phyloP scores from a whole-genome alignment of 2,113 vertebrate genomes.

The Maccullochella peelii region DNA sequence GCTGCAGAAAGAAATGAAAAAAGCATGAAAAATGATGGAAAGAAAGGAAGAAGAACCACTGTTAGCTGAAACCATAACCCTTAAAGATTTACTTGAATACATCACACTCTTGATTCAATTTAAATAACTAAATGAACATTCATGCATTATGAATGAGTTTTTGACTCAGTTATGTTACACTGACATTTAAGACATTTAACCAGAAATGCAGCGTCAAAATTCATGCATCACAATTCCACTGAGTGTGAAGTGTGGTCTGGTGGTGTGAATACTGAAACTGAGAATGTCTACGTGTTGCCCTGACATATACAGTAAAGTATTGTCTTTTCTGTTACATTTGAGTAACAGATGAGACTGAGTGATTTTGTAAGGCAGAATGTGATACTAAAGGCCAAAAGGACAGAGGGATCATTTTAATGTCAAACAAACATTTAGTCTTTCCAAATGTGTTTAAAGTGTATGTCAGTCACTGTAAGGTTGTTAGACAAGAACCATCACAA shows the following conservation, averaged over 20 bases:
- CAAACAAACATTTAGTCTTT: conserved; percentile 33
- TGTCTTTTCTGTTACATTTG: background rate
- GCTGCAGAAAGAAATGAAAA: conserved; percentile 50
- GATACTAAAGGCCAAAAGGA: background rate
- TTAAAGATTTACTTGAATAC: background rate
- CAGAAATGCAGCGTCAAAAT: background rate
- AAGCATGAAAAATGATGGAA: conserved; percentile 9
- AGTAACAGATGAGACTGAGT: background rate
- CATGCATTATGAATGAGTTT: background rate
- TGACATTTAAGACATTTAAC: background rate
- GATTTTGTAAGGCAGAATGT: conserved; percentile 11
- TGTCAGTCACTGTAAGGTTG: conserved; percentile 33
- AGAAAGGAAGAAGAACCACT: background rate
- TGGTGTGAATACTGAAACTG: background rate
- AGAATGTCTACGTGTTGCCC: background rate
- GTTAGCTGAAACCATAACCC: background rate
- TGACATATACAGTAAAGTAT: background rate
- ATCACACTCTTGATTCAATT: background rate
- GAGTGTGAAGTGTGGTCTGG: background rate
- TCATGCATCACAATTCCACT: background rate
- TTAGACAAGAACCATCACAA: conserved; percentile 46
- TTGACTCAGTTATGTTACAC: background rate
- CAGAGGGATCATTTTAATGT: conserved; percentile 25
- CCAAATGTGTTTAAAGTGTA: conserved; percentile 26
- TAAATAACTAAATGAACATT: background rate